These are phyloP conservation scores for Furcifer pardalis DNA, from an alignment of 2,797 vertebrate species.

Conservation along the genomic window DNA sequence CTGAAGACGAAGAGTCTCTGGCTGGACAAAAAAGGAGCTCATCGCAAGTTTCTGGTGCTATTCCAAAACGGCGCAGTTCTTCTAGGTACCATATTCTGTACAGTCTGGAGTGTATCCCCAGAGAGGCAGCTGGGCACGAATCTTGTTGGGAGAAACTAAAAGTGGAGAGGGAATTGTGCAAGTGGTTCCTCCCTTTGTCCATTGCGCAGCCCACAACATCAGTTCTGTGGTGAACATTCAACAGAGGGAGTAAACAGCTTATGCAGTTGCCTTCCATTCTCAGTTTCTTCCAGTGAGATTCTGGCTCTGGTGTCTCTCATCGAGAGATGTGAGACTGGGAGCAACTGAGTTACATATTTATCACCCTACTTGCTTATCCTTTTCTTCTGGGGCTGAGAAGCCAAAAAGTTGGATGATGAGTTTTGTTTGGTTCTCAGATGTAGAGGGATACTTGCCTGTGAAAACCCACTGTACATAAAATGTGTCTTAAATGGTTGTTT, in stretches of 20 bases:
- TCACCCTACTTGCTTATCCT: not conserved
- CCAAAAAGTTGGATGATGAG: not conserved
- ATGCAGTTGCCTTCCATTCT: no score
- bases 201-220: no score
- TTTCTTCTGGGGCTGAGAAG: not conserved
- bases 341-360: not conserved
- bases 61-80: slow-evolving; percentile 95
- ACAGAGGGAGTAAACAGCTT: no score
- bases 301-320: no score
- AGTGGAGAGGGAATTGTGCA: no score
- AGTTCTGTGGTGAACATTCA: no score
- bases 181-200: no score
- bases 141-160: no score
- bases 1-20: slow-evolving; percentile 90
- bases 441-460: not conserved
- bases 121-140: no score
- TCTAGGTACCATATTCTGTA: slow-evolving; percentile 81
- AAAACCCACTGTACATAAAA: not conserved
- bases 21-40: slow-evolving; percentile 86
- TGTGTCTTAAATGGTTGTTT: not conserved
- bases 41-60: slow-evolving; percentile 83
- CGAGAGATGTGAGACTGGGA: not conserved
- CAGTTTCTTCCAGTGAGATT: no score
- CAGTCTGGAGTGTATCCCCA: no score
- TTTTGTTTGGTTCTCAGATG: not conserved